Percentiles rank a stretch among this genome's conserved stretches.
Conservation (phyloP, 2,113 vertebrate genomes). For the Cisticola juncidis region DNA sequence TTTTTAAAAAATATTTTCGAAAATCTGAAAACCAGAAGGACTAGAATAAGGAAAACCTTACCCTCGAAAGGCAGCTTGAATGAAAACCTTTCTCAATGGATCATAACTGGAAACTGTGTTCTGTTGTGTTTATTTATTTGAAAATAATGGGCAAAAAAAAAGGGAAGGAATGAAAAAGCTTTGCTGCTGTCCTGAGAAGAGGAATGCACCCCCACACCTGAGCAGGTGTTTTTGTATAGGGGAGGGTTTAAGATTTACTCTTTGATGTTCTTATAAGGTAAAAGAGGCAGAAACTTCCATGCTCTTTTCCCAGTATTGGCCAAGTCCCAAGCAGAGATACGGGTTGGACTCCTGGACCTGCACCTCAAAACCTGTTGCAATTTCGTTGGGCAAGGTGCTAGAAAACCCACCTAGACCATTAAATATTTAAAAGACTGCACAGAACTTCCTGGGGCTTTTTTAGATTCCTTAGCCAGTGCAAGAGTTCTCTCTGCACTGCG, state of each 20-base stretch:
- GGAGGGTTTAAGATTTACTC: too few species aligned
- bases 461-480: too few species aligned
- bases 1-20: background rate
- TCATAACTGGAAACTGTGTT: background rate
- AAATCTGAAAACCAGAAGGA: background rate
- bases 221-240: too few species aligned
- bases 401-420: background rate
- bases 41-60: background rate
- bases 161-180: background rate
- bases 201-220: too few species aligned
- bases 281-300: too few species aligned
- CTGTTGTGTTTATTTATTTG: background rate
- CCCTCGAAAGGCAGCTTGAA: background rate
- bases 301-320: too few species aligned
- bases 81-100: background rate
- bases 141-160: background rate
- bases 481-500: background rate
- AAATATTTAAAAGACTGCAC: background rate
- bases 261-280: too few species aligned
- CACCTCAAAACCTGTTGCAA: background rate
- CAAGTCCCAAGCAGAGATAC: too few species aligned
- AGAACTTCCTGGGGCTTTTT: background rate
- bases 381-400: background rate
- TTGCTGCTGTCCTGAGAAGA: background rate
- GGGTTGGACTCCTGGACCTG: background rate